Base-by-base conservation (phyloP, 2,113 vertebrate species). In the Corythoichthys intestinalis region DNA sequence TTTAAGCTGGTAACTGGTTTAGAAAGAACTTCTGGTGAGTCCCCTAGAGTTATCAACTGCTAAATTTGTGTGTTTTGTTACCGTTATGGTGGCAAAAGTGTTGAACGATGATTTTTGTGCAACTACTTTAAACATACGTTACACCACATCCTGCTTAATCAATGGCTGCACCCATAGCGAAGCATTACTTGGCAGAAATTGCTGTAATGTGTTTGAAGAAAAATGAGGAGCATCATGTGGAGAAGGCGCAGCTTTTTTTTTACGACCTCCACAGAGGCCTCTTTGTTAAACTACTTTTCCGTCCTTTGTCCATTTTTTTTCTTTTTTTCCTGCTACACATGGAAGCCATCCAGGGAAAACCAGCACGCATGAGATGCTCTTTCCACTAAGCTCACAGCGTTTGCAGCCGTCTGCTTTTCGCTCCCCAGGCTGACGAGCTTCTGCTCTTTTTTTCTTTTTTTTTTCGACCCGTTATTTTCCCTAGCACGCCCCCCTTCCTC, bases 251-350 rank as follows among this genome's bases (percentile, higher is more conserved):
- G 63, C 44, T 4, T 4, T 35, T 50, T 39, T 11, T 58, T 37
- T 58, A 58, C 65, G 69, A 69, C 39, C 72, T 75, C 47, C 70
- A 89, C 89, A 92, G 79, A 76, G 78, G 54, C 63, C 37, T 69
- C 85, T 88, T 92, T 92, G 90, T 91, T 78, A 72, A 17, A 17
- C 59, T 71, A 76, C 37, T 80, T 88, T 83, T 88, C 83, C 87
- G 77, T 59, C 81, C 79, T 87, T 87, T 88, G 86, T 87, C 58
- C 71, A n/a, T 61, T 66, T 28, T 63, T 44, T 63, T 39, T 62
- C 20, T 28, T 34, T 41, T 41, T 41, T 41, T 20, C 15, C 67
- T 66, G 79, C 77, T 81, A 38, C 80, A 66, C 78, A 76, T 85
- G 78, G 83, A 78, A 38, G 47, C 58, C 44, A 13, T 83, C 78